Conservation (phyloP, 35 echinoderm and acorn worm genomes). For the Hemicentrotus pulcherrimus region DNA sequence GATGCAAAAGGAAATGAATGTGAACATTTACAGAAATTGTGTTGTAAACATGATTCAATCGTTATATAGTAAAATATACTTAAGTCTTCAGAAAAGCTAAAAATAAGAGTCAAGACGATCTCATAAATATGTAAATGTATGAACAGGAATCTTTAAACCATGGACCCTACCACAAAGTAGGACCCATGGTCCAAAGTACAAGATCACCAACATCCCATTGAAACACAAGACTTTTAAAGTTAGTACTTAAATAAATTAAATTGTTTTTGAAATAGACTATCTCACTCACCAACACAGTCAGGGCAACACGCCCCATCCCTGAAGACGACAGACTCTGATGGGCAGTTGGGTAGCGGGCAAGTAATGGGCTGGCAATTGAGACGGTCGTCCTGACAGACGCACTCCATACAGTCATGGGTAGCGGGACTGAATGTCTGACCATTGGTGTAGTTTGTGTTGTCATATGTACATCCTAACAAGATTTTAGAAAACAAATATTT, state of each 20-base stretch:
- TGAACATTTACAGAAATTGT: not conserved
- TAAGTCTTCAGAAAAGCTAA: too few relatives aligned
- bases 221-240: too few relatives aligned
- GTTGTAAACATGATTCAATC: too few relatives aligned
- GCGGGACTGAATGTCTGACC: slow-evolving; percentile 44
- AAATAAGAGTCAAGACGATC: too few relatives aligned
- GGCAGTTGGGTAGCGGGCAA: slow-evolving; percentile 58
- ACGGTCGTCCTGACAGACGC: slow-evolving; percentile 58
- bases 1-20: not conserved
- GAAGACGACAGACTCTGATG: slow-evolving; percentile 63
- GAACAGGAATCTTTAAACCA: too few relatives aligned
- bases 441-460: slow-evolving; percentile 48
- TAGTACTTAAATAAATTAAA: too few relatives aligned
- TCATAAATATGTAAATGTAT: too few relatives aligned
- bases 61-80: too few relatives aligned
- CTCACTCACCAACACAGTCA: slow-evolving; percentile 55
- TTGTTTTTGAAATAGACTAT: not conserved
- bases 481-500: too few relatives aligned
- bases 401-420: slow-evolving; percentile 70
- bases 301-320: slow-evolving; percentile 69
- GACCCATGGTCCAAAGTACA: too few relatives aligned
- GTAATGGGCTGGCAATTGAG: slow-evolving; percentile 70
- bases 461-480: slow-evolving; percentile 36
- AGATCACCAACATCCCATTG: too few relatives aligned
- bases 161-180: too few relatives aligned